Percentiles rank a stretch among this genome's conserved stretches.
These are phyloP conservation scores for Phalacrocorax aristotelis DNA, from an alignment of 2,113 vertebrate genomes.

Conservation along the genomic window DNA sequence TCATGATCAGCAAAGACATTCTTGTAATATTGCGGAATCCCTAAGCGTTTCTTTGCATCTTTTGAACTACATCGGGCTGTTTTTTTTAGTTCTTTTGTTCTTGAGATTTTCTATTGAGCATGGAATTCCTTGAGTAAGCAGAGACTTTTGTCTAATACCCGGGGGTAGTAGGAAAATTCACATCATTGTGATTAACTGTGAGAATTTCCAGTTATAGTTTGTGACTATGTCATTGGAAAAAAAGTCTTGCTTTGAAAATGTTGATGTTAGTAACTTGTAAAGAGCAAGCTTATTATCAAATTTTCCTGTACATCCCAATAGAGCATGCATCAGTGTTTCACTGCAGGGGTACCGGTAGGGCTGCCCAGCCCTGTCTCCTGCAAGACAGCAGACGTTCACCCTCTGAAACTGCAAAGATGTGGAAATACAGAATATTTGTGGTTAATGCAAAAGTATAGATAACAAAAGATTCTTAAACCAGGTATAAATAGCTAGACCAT, in stretches of 20 bases:
- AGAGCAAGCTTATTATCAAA: not conserved
- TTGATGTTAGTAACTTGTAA: not conserved
- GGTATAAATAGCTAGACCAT: not conserved
- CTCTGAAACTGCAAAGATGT: not conserved
- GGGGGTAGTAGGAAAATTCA: not conserved
- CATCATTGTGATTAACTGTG: not conserved
- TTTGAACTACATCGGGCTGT: not conserved
- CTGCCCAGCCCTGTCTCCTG: not conserved
- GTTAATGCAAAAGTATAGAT: not conserved
- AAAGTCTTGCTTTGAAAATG: not conserved
- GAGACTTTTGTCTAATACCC: slow-evolving; percentile 4
- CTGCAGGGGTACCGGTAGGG: not conserved
- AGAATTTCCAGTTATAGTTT: not conserved
- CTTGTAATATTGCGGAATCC: slow-evolving; percentile 3
- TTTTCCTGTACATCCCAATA: not conserved
- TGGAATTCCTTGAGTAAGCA: slow-evolving; percentile 50
- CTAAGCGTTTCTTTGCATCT: slow-evolving; percentile 16
- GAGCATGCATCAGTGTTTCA: not conserved
- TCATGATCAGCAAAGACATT: slow-evolving; percentile 25
- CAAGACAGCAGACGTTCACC: not conserved
- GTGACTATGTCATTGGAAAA: not conserved
- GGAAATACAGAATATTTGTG: not conserved
- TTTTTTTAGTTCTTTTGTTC: slow-evolving; percentile 52
- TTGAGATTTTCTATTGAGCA: slow-evolving; percentile 15
- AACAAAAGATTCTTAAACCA: not conserved